Conservation (phyloP, 2,888 invertebrate species). For the Hydriomena furcata region DNA sequence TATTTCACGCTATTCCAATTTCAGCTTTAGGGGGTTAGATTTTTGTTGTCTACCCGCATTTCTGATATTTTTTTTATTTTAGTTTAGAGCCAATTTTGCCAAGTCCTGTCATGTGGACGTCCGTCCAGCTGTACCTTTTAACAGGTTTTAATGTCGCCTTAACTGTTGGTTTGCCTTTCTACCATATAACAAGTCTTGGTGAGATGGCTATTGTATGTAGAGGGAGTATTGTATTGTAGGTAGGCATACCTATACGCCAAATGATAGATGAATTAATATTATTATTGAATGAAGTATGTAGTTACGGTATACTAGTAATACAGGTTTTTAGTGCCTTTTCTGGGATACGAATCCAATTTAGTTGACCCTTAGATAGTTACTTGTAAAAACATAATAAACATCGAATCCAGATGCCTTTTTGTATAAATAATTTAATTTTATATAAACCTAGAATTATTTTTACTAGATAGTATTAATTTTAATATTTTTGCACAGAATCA, state of each 20-base stretch:
- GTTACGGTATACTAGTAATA: conserved; percentile 6
- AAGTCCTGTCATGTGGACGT: conserved; percentile 8
- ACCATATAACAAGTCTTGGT: conserved; percentile 10
- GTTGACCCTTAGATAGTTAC: not conserved
- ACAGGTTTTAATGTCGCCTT: not conserved
- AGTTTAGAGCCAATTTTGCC: conserved; percentile 1
- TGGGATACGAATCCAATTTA: conserved; percentile 1
- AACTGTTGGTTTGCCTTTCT: not conserved
- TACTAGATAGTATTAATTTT: conserved; percentile 21
- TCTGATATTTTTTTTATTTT: conserved; percentile 8
- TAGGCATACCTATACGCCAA: conserved; percentile 23
- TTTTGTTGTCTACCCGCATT: conserved; percentile 16
- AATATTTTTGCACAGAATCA: conserved; percentile 11
- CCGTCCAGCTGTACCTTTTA: not conserved
- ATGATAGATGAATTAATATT: conserved; percentile 14
- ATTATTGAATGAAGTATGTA: conserved; percentile 16
- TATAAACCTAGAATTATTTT: conserved; percentile 16
- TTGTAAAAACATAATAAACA: not conserved
- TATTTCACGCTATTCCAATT: conserved; percentile 27
- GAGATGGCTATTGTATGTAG: not conserved
- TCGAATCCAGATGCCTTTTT: conserved; percentile 4
- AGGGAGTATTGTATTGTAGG: conserved; percentile 20
- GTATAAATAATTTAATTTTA: conserved; percentile 17
- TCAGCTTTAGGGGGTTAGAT: conserved; percentile 7
- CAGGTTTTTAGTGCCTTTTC: conserved; percentile 2